Percentiles rank a stretch among this genome's conserved stretches.
These are phyloP conservation scores for Strigamia transsilvanica DNA, from an alignment of 2,888 invertebrate species.

Conservation along the genomic window DNA sequence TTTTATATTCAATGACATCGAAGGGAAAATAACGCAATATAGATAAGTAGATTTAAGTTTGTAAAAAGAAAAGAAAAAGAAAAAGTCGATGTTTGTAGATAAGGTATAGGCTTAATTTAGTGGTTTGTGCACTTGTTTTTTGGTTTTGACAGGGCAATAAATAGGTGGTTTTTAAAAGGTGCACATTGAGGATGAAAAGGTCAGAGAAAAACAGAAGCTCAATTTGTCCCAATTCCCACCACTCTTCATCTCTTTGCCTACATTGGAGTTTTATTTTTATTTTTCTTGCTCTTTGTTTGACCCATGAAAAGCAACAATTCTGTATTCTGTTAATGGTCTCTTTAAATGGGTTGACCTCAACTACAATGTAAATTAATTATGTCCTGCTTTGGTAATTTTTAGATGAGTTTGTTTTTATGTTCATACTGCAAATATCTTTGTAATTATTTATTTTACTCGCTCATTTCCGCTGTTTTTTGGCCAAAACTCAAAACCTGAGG, in stretches of 20 bases:
- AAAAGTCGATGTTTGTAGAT: no score
- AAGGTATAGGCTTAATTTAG: background rate
- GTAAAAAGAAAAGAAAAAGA: no score
- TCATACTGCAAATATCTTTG: slow-evolving; percentile 16
- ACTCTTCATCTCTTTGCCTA: slow-evolving; percentile 30
- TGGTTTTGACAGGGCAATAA: slow-evolving; percentile 14
- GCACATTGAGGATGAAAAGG: slow-evolving; percentile 15
- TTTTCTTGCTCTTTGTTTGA: slow-evolving; percentile 10
- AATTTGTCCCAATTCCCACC: slow-evolving; percentile 30
- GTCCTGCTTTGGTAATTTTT: slow-evolving; percentile 30
- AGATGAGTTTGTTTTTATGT: slow-evolving; percentile 20
- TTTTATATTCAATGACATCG: background rate
- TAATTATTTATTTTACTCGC: slow-evolving; percentile 26
- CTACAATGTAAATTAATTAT: slow-evolving; percentile 20
- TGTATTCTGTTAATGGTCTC: slow-evolving; percentile 16
- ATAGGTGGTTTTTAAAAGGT: slow-evolving; percentile 15
- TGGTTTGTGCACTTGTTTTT: background rate
- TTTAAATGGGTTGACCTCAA: slow-evolving; percentile 18
- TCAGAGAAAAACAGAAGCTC: slow-evolving; percentile 23
- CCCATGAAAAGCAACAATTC: slow-evolving; percentile 10
- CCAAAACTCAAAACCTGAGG: background rate
- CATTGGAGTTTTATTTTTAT: background rate
- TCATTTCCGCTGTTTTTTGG: slow-evolving; percentile 18
- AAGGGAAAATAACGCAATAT: background rate
- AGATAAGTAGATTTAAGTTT: no score